Base-by-base conservation (phyloP, 2,888 invertebrate genomes). In the Drosophila testacea region DNA sequence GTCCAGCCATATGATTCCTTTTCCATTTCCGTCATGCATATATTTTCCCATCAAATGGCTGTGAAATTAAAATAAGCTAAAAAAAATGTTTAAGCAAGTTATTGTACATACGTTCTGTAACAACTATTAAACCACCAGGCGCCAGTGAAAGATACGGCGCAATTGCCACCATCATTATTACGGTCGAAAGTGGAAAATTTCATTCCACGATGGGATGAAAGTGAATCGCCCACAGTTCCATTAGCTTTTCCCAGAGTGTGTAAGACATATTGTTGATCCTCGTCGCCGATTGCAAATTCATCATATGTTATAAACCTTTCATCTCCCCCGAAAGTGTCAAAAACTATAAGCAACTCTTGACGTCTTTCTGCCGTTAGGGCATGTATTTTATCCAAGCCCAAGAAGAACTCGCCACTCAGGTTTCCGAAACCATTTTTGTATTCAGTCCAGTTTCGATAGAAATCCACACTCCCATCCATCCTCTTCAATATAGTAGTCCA, bases 371-470 rank as follows among this genome's bases (percentile, higher is more conserved):
- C 42, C 47, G 56, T 73, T 34, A 73, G 47, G 6, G 69, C 63
- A 16, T 74, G 75, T 10, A 76, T 42, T 46, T 72, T 76, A 0
- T 76, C 76, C 9, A 76, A 28, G 0, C 76, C 76, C 13, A 76
- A 16, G 16, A 76, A 76, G 28, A 72, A 76, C 13, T 76, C 76
- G 0, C 64, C 55, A 9, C 65, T 44, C 10, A 76, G 10, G 27
- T 50, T 36, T 1, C 76, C 76, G 27, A 76, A 76, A 0, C 76
- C 76, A 1, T 62, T 38, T 7, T 72, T 76, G 11, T 76, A 76
- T 6, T 55, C 61, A 0, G 42, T 38, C 76, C 76, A 76, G 4
- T 60, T 50, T 1, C 16, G 0, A 16, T 16, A n/a, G 1, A 16
- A 16, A 16, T 16, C 16, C 16, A 16, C 16, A 1, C 16, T 16